Base-by-base conservation (phyloP, 2,888 invertebrate genomes). In the Melanostoma mellinum region DNA sequence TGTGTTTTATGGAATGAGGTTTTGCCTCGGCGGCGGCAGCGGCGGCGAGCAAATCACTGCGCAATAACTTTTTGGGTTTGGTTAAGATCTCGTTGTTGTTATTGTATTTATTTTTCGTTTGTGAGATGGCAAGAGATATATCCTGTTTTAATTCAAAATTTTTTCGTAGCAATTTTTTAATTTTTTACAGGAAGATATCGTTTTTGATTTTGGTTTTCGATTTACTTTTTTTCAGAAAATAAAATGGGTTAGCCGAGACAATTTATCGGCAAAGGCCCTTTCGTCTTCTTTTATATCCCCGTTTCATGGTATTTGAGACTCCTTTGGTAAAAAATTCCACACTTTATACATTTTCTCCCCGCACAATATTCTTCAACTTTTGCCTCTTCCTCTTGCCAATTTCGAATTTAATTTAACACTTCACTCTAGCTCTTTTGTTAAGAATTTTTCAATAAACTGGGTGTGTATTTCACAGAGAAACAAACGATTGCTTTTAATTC, bases 201-300 rank as follows among this genome's bases (percentile, higher is more conserved):
- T 36, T 30, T 68, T 38, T 73, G 46, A 30, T 53, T 20, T 46
- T 55, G 44, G 40, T 71, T 48, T 33, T 56, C 40, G 46, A 36
- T 33, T 50, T 55, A 2, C 53, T 69, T 72, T 73, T 52, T 58
- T 84, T 55, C 53, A 52, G 42, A 68, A 56, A 50, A 42, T 71
- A 42, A 53, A 78, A 72, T 68, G 87, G 88, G 87, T 87, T 87
- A 86, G 88, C 88, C 88, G 88, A 88, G 84, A 76, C 85, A 82
- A 79, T 85, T 82, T 85, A 87, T 88, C 88, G 88, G 88, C 88
- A 78, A 86, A 86, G 86, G 84, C 88, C 88, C 86, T 88, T 88
- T 85, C 88, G 88, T 89, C 89, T 89, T 89, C 89, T 89, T 78
- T 89, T 89, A 87, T 89, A 89, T 86, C 88, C 89, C 67, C 89